These are phyloP conservation scores for Mycteria americana DNA, from an alignment of 2,797 vertebrate species.

Conservation along the genomic window DNA sequence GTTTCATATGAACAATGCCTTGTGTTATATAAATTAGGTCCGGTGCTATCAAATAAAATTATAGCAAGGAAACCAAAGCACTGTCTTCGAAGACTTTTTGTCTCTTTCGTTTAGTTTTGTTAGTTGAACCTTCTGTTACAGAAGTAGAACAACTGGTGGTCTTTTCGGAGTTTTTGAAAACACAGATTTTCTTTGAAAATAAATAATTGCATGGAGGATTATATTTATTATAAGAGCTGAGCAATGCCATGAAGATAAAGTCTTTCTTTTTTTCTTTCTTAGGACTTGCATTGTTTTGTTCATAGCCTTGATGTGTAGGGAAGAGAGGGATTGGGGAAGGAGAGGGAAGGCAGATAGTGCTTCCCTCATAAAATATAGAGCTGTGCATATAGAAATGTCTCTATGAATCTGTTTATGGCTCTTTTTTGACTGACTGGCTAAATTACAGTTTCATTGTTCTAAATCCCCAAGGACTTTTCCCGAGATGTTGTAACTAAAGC, in stretches of 20 bases:
- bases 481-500: conserved; percentile 46
- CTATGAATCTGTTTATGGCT: conserved; percentile 47
- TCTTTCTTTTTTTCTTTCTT: not conserved
- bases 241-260: not conserved
- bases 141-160: not conserved
- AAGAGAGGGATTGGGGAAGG: not conserved
- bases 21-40: not conserved
- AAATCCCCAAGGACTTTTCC: conserved; percentile 20
- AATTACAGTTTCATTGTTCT: conserved; percentile 60
- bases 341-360: conserved; percentile 9
- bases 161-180: not conserved
- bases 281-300: conserved; percentile 5
- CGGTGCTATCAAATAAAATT: not conserved
- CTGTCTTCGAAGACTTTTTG: not conserved
- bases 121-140: not conserved
- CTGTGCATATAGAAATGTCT: not conserved
- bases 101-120: not conserved
- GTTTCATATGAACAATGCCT: not conserved
- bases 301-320: not conserved
- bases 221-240: conserved; percentile 30
- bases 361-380: conserved; percentile 63
- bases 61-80: not conserved
- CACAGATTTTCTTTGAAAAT: conserved; percentile 12
- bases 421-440: conserved; percentile 53
- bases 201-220: not conserved